Evolutionary conservation across 2,888 invertebrate species (phyloP), one percentile per base, ranked within the genome.

Genomic region (Tipula helvola): DNA sequence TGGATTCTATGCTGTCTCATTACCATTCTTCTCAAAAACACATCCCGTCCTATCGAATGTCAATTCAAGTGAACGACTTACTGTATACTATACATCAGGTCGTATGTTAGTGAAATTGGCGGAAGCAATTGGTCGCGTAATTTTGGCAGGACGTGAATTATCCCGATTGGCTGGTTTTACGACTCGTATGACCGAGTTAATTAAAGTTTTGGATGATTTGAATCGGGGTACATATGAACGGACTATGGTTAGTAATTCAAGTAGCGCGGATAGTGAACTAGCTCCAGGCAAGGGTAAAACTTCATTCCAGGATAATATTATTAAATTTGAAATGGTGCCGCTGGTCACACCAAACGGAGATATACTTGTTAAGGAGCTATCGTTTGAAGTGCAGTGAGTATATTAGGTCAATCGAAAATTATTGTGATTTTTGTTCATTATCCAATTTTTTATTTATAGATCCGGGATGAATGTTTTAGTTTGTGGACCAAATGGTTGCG

Each of bases 331-430:
- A 88, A 93, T 94, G 87, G 99, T 99, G 36, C 99, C 99, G 2
- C 93, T 99, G 87, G 96, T 99, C 36, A 99, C 99, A 0, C 99
- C 99, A 2, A 99, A 99, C 90, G 99, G 99, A 0, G 99, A 99
- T 91, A 93, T 99, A 8, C 94, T 99, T 71, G 95, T 99, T 52
- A 95, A 95, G 89, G 97, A 97, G 89, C 92, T 99, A 13, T 94
- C 94, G 83, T 97, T 99, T 90, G 97, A 98, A 94, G 98, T 98
- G 87, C 95, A 92, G 94, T 94, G 86, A 91, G 93, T 92, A 85
- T 47, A 13, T 44, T n/a, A 36, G 7, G 7, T 0, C 5, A 18
- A 85, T 44, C 18, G 36, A 8, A 12, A 44, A 44, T 47, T 52
- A 44, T 12, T 0, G 47, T 4, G 0, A 86, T 13, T 36, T 47